These are phyloP conservation scores for Allophyes oxyacanthae DNA, from an alignment of 2,888 invertebrate species.

Conservation along the genomic window DNA sequence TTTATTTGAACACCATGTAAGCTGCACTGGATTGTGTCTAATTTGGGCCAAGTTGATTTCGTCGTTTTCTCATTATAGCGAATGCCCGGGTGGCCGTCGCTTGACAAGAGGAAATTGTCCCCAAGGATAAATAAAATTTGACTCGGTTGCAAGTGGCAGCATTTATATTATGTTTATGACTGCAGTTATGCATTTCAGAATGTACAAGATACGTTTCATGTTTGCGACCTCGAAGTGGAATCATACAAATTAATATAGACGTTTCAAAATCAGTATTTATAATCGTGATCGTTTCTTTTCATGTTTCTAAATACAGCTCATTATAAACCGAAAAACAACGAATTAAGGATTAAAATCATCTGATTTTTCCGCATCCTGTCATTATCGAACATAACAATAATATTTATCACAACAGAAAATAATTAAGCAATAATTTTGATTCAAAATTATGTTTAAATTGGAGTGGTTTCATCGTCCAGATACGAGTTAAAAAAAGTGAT, in stretches of 20 bases:
- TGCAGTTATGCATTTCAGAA: slow-evolving; percentile 66
- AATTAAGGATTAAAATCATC: slow-evolving; percentile 23
- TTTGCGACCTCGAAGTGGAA: slow-evolving; percentile 31
- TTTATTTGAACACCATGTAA: slow-evolving; percentile 69
- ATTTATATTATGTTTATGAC: slow-evolving; percentile 81
- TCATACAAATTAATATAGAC: slow-evolving; percentile 16
- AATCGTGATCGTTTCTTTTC: background rate
- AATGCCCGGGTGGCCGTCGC: slow-evolving; percentile 84
- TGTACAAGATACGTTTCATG: slow-evolving; percentile 48
- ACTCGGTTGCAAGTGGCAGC: slow-evolving; percentile 76
- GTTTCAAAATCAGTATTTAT: slow-evolving; percentile 8
- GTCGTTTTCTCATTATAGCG: slow-evolving; percentile 84
- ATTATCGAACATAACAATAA: slow-evolving; percentile 1
- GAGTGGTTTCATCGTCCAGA: slow-evolving; percentile 47
- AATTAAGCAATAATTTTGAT: slow-evolving; percentile 50
- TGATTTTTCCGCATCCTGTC: slow-evolving; percentile 31
- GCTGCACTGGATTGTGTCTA: slow-evolving; percentile 72
- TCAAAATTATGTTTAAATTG: slow-evolving; percentile 56
- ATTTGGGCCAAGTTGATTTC: slow-evolving; percentile 83
- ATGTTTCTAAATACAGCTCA: slow-evolving; percentile 9
- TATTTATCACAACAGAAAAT: slow-evolving; percentile 42
- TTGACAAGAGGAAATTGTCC: slow-evolving; percentile 87
- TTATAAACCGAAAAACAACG: slow-evolving; percentile 6
- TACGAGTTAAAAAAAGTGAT: slow-evolving; percentile 44
- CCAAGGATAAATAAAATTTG: slow-evolving; percentile 85